These are phyloP conservation scores for Okamejei kenojei DNA, from an alignment of 2,797 vertebrate species.

Conservation along the genomic window DNA sequence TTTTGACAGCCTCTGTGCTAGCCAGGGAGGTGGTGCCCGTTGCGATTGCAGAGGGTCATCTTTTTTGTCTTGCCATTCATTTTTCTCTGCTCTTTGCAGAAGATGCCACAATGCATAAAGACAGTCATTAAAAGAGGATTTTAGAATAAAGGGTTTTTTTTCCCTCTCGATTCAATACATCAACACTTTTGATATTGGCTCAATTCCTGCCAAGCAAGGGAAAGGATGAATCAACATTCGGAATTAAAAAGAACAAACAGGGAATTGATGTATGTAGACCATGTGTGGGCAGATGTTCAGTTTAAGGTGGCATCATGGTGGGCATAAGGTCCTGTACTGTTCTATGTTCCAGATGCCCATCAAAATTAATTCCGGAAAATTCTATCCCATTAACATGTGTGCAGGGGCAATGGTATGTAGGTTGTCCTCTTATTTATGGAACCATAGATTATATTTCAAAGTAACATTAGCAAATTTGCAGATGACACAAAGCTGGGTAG, in stretches of 20 bases:
- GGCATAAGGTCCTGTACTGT: too few relatives aligned
- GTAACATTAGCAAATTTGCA: too few relatives aligned
- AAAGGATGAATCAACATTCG: neutral
- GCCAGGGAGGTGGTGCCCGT: neutral
- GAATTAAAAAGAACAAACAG: neutral
- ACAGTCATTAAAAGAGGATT: neutral
- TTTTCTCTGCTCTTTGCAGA: neutral
- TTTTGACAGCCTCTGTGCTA: neutral
- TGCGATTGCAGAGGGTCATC: neutral
- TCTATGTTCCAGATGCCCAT: too few relatives aligned
- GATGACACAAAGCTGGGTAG: too few relatives aligned
- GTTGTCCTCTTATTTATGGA: neutral
- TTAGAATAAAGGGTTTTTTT: neutral
- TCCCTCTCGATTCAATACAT: neutral
- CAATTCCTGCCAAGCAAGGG: neutral
- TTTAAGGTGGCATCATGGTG: too few relatives aligned
- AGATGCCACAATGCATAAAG: neutral
- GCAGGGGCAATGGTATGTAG: neutral
- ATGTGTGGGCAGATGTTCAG: too few relatives aligned
- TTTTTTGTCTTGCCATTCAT: slow-evolving; percentile 9
- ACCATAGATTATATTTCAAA: too few relatives aligned
- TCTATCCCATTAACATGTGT: neutral
- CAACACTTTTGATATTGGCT: neutral
- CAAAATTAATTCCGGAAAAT: neutral
- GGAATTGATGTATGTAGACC: too few relatives aligned